Evolutionary conservation across 2,888 invertebrate species (phyloP), one percentile per base, ranked within the genome.

Genomic region (Amblyteles armatorius): DNA sequence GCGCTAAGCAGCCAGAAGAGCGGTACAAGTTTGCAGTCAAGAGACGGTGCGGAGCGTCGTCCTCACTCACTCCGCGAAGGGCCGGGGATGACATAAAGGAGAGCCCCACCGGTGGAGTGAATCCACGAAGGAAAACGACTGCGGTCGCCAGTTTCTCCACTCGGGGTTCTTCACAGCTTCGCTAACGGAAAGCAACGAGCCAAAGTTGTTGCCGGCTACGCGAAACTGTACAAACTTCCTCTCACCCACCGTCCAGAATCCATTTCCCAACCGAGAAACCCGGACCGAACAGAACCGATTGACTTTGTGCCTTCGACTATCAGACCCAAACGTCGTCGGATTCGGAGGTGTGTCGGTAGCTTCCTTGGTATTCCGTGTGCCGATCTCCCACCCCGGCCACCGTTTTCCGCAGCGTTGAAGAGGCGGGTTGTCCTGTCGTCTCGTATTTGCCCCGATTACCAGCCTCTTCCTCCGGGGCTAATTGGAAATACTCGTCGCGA

Each of bases 401-500:
- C 71, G 55, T 79, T 72, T 68, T 60, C 16, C 29, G 44, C 73
- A 44, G 55, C n/a, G 33, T 69, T 16, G 9, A 29, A 60, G 44
- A 60, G 29, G 29, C 16, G 29, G 29, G 6, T 33, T 67, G 44
- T 55, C 73, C 69, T 69, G 60, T 78, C 78, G 77, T 69, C 78
- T 83, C 84, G 84, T 87, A 86, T 87, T 88, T 85, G 69, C 83
- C 81, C 44, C 85, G 88, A 85, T 88, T 87, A 88, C 87, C 81
- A 84, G 80, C 65, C 76, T 86, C 80, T 80, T 77, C 40, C 50
- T 67, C 63, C 26, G 11, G 57, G 44, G 88, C 89, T 90, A 90
- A 90, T 90, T 90, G 89, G 87, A 90, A 90, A 89, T 87, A 89
- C 89, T 90, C 87, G 89, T 89, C 85, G 72, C 86, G 88, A 88